Evolutionary conservation across 2,797 vertebrate genomes (phyloP).

Genomic region (Fistularia tabacaria): DNA sequence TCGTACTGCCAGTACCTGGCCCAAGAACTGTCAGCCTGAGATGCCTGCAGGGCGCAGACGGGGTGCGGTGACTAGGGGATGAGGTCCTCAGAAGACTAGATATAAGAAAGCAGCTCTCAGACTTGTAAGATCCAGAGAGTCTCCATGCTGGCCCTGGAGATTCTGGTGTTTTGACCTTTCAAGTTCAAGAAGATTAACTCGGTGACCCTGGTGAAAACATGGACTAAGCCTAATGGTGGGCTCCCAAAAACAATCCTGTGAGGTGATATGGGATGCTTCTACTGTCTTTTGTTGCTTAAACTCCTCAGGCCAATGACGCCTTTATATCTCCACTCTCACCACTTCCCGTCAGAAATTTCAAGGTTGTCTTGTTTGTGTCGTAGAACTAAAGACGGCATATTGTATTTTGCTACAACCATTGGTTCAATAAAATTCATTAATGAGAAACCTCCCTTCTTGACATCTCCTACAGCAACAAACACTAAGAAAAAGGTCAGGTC

Average conservation of each 20-base stretch:
- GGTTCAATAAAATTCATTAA: slow-evolving; percentile 5
- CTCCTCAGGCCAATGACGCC: slow-evolving; percentile 11
- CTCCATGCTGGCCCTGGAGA: slow-evolving; percentile 16
- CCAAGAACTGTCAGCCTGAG: slow-evolving; percentile 63
- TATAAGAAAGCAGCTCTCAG: slow-evolving; percentile 18
- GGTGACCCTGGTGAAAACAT: slow-evolving; percentile 16
- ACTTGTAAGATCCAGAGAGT: slow-evolving; percentile 29
- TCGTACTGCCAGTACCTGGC: slow-evolving; percentile 57
- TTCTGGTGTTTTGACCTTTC: slow-evolving; percentile 15
- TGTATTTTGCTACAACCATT: slow-evolving; percentile 36
- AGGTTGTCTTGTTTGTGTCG: slow-evolving; percentile 32
- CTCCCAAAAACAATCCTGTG: slow-evolving; percentile 6
- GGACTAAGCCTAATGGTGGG: slow-evolving; percentile 9
- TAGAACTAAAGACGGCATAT: slow-evolving; percentile 6
- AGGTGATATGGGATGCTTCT: slow-evolving; percentile 9
- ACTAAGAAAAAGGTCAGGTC: slow-evolving; percentile 21
- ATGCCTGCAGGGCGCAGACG: slow-evolving; percentile 55
- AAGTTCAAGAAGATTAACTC: slow-evolving; percentile 45
- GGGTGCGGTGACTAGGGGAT: slow-evolving; percentile 24
- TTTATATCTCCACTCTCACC: slow-evolving; percentile 2
- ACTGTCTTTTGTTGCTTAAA: neutral
- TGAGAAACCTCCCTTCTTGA: slow-evolving; percentile 2
- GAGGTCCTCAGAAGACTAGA: slow-evolving; percentile 17
- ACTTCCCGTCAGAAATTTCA: slow-evolving; percentile 52
- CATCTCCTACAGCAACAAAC: slow-evolving; percentile 16